A percentile compares a stretch with the other conserved stretches of the same genome.
Evolutionary conservation across 2,797 vertebrate genomes (phyloP).

Genomic region (Amblyopsis hoosieri): DNA sequence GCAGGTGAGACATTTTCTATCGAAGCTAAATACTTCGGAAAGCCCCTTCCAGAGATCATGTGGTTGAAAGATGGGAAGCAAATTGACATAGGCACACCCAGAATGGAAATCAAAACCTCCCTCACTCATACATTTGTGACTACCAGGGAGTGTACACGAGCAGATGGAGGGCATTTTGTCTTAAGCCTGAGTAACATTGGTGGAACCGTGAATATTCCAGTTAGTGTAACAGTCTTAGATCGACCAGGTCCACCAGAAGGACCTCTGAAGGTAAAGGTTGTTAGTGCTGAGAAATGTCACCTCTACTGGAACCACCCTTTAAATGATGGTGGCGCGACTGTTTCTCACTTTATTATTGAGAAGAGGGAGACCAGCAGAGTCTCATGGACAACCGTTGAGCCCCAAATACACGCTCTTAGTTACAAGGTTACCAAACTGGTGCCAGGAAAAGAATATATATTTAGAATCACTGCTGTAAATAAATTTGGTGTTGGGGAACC

Average conservation of each 20-base stretch:
- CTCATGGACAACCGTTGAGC: slow-evolving; percentile 91
- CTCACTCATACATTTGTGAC: slow-evolving; percentile 88
- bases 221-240: slow-evolving; percentile 92
- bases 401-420: slow-evolving; percentile 86
- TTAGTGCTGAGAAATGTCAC: slow-evolving; percentile 90
- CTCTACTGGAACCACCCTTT: slow-evolving; percentile 90
- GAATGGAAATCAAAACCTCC: slow-evolving; percentile 85
- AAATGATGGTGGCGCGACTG: slow-evolving; percentile 92
- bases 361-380: slow-evolving; percentile 95
- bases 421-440: slow-evolving; percentile 93
- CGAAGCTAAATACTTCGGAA: slow-evolving; percentile 93
- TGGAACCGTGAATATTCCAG: slow-evolving; percentile 86
- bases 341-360: slow-evolving; percentile 93
- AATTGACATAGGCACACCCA: slow-evolving; percentile 83
- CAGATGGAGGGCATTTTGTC: slow-evolving; percentile 90
- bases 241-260: slow-evolving; percentile 91
- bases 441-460: slow-evolving; percentile 95
- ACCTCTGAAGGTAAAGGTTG: slow-evolving; percentile 85
- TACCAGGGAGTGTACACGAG: slow-evolving; percentile 79
- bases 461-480: slow-evolving; percentile 95
- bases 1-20: slow-evolving; percentile 91
- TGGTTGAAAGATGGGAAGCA: slow-evolving; percentile 90
- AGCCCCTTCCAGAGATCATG: slow-evolving; percentile 88
- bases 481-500: slow-evolving; percentile 96
- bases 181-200: slow-evolving; percentile 88